Percentiles rank a stretch among this genome's conserved stretches.
Evolutionary conservation across 2,888 invertebrate genomes (phyloP).

Genomic region (Cataglyphis albicans): DNA sequence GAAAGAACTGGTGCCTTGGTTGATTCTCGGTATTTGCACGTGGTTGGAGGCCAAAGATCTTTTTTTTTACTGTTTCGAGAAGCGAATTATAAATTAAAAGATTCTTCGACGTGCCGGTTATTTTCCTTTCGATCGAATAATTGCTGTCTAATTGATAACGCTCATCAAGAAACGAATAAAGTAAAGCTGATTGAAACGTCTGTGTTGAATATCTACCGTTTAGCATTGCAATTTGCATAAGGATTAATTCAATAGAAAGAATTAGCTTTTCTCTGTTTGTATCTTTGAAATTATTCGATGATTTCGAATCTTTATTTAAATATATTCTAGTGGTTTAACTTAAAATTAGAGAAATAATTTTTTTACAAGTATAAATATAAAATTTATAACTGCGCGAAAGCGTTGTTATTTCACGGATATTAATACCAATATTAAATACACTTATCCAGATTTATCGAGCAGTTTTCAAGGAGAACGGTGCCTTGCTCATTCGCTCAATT

Average conservation of each 20-base stretch:
- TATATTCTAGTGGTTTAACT: not conserved
- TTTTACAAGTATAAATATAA: not conserved
- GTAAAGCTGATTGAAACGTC: not conserved
- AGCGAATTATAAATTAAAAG: slow-evolving; percentile 28
- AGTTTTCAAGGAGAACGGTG: slow-evolving; percentile 36
- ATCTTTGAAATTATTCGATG: not conserved
- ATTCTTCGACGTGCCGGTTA: not conserved
- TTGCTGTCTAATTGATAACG: slow-evolving; percentile 19
- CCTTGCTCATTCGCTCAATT: slow-evolving; percentile 38
- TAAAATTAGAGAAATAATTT: not conserved
- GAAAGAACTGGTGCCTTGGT: slow-evolving; percentile 59
- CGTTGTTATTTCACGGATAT: not conserved
- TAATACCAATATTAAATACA: not conserved
- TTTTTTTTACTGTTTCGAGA: not conserved
- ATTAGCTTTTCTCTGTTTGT: not conserved
- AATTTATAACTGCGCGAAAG: not conserved
- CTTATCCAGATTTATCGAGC: slow-evolving; percentile 22
- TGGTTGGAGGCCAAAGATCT: not conserved
- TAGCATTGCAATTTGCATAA: not conserved
- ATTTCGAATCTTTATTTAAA: not conserved
- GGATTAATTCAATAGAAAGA: not conserved
- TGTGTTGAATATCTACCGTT: not conserved
- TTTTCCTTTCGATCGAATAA: slow-evolving; percentile 12
- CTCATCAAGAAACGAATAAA: not conserved
- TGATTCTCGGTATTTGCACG: slow-evolving; percentile 25